These are phyloP conservation scores for Melanerpes aurifrons DNA, from an alignment of 2,113 vertebrate genomes.

Conservation along the genomic window DNA sequence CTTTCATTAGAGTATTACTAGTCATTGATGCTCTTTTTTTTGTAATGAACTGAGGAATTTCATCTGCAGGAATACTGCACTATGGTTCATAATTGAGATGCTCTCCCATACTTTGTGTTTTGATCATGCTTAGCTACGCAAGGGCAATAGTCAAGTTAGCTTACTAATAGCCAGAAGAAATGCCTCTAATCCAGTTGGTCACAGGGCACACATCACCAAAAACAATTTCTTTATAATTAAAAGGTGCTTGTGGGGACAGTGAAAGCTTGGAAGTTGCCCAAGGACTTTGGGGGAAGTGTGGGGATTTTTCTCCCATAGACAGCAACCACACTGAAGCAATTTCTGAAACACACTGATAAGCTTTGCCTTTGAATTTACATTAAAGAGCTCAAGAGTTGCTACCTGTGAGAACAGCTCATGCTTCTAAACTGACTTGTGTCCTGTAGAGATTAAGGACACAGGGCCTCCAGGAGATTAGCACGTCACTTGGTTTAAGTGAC, in stretches of 20 bases:
- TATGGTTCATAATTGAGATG: conserved; percentile 50
- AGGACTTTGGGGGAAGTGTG: conserved; percentile 52
- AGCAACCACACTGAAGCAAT: conserved; percentile 73
- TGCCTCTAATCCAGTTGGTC: conserved; percentile 78
- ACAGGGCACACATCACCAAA: conserved; percentile 75
- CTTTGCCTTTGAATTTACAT: conserved; percentile 80
- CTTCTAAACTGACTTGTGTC: conserved; percentile 76
- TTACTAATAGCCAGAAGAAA: conserved; percentile 78
- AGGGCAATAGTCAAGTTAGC: conserved; percentile 68
- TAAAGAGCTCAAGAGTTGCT: conserved; percentile 76
- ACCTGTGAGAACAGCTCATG: conserved; percentile 76
- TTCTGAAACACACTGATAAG: conserved; percentile 81
- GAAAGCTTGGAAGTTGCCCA: conserved; percentile 71
- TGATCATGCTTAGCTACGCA: conserved; percentile 69
- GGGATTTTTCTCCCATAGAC: conserved; percentile 37
- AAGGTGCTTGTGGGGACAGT: conserved; percentile 62
- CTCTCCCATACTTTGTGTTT: conserved; percentile 67
- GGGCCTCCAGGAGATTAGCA: conserved; percentile 75
- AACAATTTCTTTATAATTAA: conserved; percentile 80
- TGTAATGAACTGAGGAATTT: conserved; percentile 49
- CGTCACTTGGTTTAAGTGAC: conserved; percentile 78
- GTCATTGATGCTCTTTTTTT: conserved; percentile 1
- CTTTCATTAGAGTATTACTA: conserved; percentile 48
- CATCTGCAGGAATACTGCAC: not conserved
- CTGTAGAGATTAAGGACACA: conserved; percentile 80